Evolutionary conservation across 2,797 vertebrate genomes (phyloP).

Genomic region (Manis pentadactyla): DNA sequence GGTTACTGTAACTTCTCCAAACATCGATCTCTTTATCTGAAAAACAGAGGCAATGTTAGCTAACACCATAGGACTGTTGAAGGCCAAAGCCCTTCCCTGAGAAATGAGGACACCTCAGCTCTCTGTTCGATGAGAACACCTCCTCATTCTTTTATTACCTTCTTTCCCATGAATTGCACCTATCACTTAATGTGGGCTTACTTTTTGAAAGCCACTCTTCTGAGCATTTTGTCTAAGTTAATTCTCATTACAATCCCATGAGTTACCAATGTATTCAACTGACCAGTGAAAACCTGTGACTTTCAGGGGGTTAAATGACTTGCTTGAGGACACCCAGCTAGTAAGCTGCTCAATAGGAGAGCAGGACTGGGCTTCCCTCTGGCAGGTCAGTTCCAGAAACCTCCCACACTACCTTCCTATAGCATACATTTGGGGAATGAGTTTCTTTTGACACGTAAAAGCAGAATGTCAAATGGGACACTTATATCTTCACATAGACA

Average conservation of each 20-base stretch:
- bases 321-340: background rate
- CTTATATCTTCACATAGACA: background rate
- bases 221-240: background rate
- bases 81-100: background rate
- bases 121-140: background rate
- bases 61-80: background rate
- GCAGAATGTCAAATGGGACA: background rate
- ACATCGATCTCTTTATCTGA: background rate
- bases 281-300: background rate
- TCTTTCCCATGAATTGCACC: background rate
- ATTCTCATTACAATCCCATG: background rate
- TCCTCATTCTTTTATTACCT: background rate
- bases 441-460: background rate
- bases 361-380: background rate
- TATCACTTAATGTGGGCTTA: background rate
- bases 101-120: background rate
- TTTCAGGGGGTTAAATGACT: background rate
- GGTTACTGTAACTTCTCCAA: background rate
- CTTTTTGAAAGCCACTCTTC: background rate
- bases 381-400: background rate
- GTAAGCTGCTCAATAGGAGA: background rate
- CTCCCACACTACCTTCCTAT: background rate
- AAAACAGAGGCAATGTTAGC: background rate
- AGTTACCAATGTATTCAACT: background rate
- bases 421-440: background rate